These are phyloP conservation scores for Tetramorium parvispinum DNA, from an alignment of 1,140 invertebrate species.

Conservation along the genomic window DNA sequence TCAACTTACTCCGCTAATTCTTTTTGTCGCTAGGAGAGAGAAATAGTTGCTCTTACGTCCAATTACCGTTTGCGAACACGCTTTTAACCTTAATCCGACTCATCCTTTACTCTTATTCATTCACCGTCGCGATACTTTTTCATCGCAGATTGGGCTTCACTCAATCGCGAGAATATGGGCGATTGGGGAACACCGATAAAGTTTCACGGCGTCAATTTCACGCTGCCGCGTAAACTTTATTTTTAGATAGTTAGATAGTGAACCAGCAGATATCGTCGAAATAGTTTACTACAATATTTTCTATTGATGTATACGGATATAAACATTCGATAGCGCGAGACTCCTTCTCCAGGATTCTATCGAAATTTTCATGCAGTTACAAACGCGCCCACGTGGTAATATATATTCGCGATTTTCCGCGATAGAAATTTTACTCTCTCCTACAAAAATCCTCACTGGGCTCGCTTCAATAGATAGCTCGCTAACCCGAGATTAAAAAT, in stretches of 20 bases:
- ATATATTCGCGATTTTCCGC: conserved; percentile 33
- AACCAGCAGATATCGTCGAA: conserved; percentile 35
- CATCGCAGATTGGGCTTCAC: conserved; percentile 42
- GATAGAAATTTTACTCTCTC: conserved; percentile 37
- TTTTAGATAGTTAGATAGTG: conserved; percentile 46
- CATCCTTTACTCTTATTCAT: conserved; percentile 43
- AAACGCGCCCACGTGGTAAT: background rate
- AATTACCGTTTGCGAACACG: conserved; percentile 40
- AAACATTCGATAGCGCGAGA: background rate
- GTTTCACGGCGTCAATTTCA: conserved; percentile 57
- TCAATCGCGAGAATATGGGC: conserved; percentile 44
- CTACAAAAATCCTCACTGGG: conserved; percentile 31
- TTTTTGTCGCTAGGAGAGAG: background rate
- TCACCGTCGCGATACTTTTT: conserved; percentile 40
- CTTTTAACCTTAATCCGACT: conserved; percentile 48
- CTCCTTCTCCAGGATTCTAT: conserved; percentile 28
- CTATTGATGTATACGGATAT: conserved; percentile 6
- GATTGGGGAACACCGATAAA: conserved; percentile 53
- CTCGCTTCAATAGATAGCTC: conserved; percentile 1
- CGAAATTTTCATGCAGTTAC: conserved; percentile 8
- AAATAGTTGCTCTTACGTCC: conserved; percentile 49
- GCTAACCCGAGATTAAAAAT: conserved; percentile 36
- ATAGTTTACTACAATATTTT: conserved; percentile 53
- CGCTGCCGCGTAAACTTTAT: conserved; percentile 47
- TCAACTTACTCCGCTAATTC: conserved; percentile 41